Conservation (phyloP, 1,140 invertebrate species). For the Drosophila grimshawi region DNA sequence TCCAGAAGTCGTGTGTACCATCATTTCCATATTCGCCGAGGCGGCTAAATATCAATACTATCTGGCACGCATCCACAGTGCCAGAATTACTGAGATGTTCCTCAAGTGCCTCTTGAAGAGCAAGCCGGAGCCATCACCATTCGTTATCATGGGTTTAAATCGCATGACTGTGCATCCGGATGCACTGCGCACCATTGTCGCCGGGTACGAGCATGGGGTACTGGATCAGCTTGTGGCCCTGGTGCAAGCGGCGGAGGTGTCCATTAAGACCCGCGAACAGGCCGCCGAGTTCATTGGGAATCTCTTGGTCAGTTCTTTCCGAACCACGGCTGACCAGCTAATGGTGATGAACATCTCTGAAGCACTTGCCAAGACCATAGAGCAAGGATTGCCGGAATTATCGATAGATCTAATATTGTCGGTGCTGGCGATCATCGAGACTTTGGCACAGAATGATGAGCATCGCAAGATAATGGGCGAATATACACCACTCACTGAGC, state of each 20-base stretch:
- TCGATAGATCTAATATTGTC: slow-evolving; percentile 72
- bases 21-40: slow-evolving; percentile 72
- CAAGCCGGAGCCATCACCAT: slow-evolving; percentile 52
- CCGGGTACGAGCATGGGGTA: slow-evolving; percentile 42
- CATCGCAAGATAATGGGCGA: slow-evolving; percentile 51
- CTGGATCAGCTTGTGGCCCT: slow-evolving; percentile 55
- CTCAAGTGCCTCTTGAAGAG: slow-evolving; percentile 60
- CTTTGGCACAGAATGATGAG: slow-evolving; percentile 65
- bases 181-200: slow-evolving; percentile 55
- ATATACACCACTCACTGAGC: slow-evolving; percentile 43
- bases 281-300: slow-evolving; percentile 57
- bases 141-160: slow-evolving; percentile 61
- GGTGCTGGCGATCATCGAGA: slow-evolving; percentile 66
- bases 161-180: slow-evolving; percentile 59
- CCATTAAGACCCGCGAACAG: slow-evolving; percentile 72
- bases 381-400: slow-evolving; percentile 47
- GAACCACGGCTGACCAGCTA: slow-evolving; percentile 42
- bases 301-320: slow-evolving; percentile 56
- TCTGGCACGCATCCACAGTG: slow-evolving; percentile 54
- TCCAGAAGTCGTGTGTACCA: slow-evolving; percentile 51
- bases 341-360: slow-evolving; percentile 38
- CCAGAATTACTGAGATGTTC: slow-evolving; percentile 61
- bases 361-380: slow-evolving; percentile 41
- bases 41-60: slow-evolving; percentile 64
- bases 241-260: slow-evolving; percentile 32